These are phyloP conservation scores for Scaptomyza parva DNA, from an alignment of 2,888 invertebrate genomes.

Conservation along the genomic window DNA sequence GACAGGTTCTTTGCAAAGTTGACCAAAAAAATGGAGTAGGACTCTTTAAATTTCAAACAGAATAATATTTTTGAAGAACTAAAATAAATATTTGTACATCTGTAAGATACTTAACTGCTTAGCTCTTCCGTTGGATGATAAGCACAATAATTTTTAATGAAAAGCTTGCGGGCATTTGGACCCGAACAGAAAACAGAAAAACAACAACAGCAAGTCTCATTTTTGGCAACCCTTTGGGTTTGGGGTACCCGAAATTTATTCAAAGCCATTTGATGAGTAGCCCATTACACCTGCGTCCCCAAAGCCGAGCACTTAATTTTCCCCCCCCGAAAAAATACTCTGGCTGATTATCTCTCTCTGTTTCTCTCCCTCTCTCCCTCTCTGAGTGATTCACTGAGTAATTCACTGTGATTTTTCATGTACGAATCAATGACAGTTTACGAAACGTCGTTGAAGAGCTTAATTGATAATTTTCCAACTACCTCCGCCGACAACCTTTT, in stretches of 20 bases:
- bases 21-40: background rate
- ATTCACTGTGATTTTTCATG: slow-evolving; percentile 73
- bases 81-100: slow-evolving; percentile 28
- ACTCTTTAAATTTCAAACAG: background rate
- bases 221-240: slow-evolving; percentile 38
- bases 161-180: slow-evolving; percentile 31
- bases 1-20: slow-evolving; percentile 31
- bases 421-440: slow-evolving; percentile 56
- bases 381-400: slow-evolving; percentile 50
- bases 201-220: slow-evolving; percentile 26
- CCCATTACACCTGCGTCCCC: slow-evolving; percentile 56
- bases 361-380: background rate
- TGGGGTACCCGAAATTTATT: slow-evolving; percentile 35
- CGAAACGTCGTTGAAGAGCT: slow-evolving; percentile 33
- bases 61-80: background rate
- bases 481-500: slow-evolving; percentile 14
- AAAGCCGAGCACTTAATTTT: slow-evolving; percentile 40
- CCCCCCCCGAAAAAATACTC: background rate
- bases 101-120: slow-evolving; percentile 45
- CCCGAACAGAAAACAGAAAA: no score
- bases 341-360: slow-evolving; percentile 52
- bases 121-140: slow-evolving; percentile 17
- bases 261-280: slow-evolving; percentile 44
- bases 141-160: slow-evolving; percentile 41
- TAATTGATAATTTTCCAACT: slow-evolving; percentile 67